Percentiles rank a stretch among this genome's conserved stretches.
phyloP scores from a whole-genome alignment of 2,797 vertebrate species.

The Diglossa cyanea region DNA sequence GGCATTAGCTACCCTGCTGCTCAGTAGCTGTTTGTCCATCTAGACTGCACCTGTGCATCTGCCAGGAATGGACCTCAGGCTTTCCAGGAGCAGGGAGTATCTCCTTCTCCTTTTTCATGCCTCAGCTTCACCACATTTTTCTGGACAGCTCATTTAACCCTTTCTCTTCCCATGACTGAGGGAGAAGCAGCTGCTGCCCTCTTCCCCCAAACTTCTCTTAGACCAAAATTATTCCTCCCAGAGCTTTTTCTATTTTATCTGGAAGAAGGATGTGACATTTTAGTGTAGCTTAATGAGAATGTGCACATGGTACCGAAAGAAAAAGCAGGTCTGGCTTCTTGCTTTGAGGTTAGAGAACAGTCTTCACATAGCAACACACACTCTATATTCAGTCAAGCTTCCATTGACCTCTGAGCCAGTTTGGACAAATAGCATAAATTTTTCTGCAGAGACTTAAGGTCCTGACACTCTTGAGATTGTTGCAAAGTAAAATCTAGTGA shows the following conservation, averaged over 20 bases:
- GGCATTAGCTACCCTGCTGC: neutral
- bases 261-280: neutral
- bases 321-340: neutral
- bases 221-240: neutral
- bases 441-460: neutral
- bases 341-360: neutral
- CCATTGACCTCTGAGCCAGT: neutral
- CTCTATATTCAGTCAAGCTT: neutral
- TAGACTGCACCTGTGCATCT: neutral
- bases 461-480: neutral
- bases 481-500: neutral
- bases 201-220: neutral
- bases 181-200: neutral
- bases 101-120: neutral
- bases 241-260: neutral
- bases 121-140: neutral
- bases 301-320: neutral
- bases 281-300: neutral
- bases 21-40: neutral
- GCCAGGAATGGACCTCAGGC: neutral
- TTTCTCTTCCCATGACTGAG: neutral
- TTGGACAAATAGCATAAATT: neutral
- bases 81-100: neutral
- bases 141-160: neutral
- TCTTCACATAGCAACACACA: neutral